Evolutionary conservation across 2,888 invertebrate genomes (phyloP), one percentile per base, ranked within the genome.

Genomic region (Trachelus troglodyta): DNA sequence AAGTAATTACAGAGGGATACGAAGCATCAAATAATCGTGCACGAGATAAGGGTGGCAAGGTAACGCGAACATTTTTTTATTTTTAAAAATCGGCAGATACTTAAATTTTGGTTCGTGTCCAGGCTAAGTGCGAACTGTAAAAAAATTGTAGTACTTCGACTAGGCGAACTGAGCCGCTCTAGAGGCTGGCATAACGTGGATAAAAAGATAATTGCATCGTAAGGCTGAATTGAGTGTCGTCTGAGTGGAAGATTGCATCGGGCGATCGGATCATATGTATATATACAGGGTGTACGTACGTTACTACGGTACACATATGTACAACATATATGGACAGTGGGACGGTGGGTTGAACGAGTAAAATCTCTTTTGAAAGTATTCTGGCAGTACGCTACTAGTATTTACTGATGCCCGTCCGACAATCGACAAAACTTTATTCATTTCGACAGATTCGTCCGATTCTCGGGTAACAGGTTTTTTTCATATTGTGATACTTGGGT

Each of bases 231-330:
- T 84, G 85, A 88, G 89, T 89, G 87, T 86, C 86, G 89, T 85
- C 89, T 89, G 89, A 89, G 88, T 89, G 89, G 89, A 89, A 89
- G 88, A 89, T 89, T 89, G 89, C 88, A 87, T 85, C 83, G 56
- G 56, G 23, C 23, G 56, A 56, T 56, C 56, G 9, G 56, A 56
- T 56, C 56, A 56, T 23, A 23, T 0, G 9, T 15, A 2, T 9
- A 40, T 40, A 23, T 23, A 40, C 4, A 56, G 15, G 56, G 56
- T 56, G 15, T 56, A 56, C 23, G 9, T 15, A 56, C 9, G 9
- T 56, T 56, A 56, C 56, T 6, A 40, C 2, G 40, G 15, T 40
- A 15, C 15, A 6, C 40, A 40, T 40, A 40, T 40, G 40, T 15
- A 40, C 6, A 9, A 56, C 23, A 56, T 56, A 56, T 9, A 56